Base-by-base conservation (phyloP, 1,140 invertebrate genomes). In the Neotoxoptera formosana region DNA sequence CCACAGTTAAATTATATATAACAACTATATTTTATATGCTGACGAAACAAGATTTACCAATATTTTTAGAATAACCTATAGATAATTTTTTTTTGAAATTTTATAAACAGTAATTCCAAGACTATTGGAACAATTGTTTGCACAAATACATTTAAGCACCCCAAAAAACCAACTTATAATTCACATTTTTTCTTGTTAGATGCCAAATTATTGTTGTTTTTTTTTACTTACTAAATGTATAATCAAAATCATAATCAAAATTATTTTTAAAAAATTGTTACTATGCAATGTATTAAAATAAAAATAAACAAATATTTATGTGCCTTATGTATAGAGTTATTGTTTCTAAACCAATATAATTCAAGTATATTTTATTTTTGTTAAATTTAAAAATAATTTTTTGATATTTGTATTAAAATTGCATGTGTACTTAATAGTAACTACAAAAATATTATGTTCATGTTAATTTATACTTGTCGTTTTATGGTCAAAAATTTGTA, bases 241-340 rank as follows among this genome's bases (percentile, higher is more conserved):
- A 90, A 90, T 90, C 89, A 90, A 90, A 90, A 90, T 60, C 30
- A 41, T 30, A 90, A 90, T 90, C 89, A 90, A 90, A 89, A 90
- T 45, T 60, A 36, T 36, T 53, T 88, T 53, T 53, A 23, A 36
- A 4, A 53, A 84, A 41, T 84, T 11, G 23, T 53, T 90, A 90
- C 41, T 56, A 30, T 56, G 56, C 2, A 41, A 34, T 41, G 23
- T 60, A 90, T 60, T 60, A 45, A 60, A 41, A 41, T 60, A 90
- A 45, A 90, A 56, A 56, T 36, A 11, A 60, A n/a, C 60, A 41
- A 56, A 56, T 51, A 41, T 25, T 56, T 60, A 90, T 36, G n/a
- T 89, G 8, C 30, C n/a, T 51, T 36, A 53, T 89, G 48, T 89
- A 53, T 30, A 51, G 47, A 53, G 34, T 89, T 51, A 89, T 89